A percentile compares a stretch with the other conserved stretches of the same genome.
Evolutionary conservation across 1,140 invertebrate genomes (phyloP).

Genomic region (Cheumatopsyche charites): DNA sequence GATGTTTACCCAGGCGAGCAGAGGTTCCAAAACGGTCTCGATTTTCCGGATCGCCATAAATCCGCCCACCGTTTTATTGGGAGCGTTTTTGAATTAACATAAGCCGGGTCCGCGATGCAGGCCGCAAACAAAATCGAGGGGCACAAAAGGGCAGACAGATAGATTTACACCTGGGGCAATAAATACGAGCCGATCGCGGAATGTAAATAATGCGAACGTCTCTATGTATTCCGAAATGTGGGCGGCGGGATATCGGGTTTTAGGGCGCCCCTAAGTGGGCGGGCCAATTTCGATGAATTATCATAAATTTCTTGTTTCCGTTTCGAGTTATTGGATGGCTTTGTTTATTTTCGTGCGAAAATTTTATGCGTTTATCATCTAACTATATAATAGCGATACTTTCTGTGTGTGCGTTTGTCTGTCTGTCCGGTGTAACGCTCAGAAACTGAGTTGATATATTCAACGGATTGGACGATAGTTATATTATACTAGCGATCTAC

Average conservation of each 20-base stretch:
- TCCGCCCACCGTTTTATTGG: conserved; percentile 38
- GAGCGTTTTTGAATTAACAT: conserved; percentile 46
- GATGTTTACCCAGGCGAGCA: background rate
- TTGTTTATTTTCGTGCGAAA: too few relatives aligned
- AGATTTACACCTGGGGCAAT: conserved; percentile 40
- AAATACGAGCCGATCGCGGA: conserved; percentile 19
- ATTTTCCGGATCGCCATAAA: conserved; percentile 19
- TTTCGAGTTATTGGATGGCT: too few relatives aligned
- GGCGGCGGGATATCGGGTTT: background rate
- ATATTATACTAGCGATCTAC: too few relatives aligned
- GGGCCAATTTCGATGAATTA: conserved; percentile 20
- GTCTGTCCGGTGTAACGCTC: too few relatives aligned
- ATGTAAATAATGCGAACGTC: conserved; percentile 25
- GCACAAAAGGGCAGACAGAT: background rate
- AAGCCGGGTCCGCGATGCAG: conserved; percentile 23
- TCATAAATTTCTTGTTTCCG: conserved; percentile 26
- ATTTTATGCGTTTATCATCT: too few relatives aligned
- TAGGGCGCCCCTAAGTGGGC: too few relatives aligned
- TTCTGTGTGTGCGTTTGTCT: too few relatives aligned
- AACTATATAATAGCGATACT: too few relatives aligned
- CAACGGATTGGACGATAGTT: too few relatives aligned
- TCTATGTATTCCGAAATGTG: conserved; percentile 15
- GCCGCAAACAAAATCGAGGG: conserved; percentile 36
- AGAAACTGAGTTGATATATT: too few relatives aligned
- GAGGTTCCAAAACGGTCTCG: conserved; percentile 1